Evolutionary conservation across 2,888 invertebrate genomes (phyloP), one percentile per base, ranked within the genome.

Genomic region (Tuberolachnus salignus): DNA sequence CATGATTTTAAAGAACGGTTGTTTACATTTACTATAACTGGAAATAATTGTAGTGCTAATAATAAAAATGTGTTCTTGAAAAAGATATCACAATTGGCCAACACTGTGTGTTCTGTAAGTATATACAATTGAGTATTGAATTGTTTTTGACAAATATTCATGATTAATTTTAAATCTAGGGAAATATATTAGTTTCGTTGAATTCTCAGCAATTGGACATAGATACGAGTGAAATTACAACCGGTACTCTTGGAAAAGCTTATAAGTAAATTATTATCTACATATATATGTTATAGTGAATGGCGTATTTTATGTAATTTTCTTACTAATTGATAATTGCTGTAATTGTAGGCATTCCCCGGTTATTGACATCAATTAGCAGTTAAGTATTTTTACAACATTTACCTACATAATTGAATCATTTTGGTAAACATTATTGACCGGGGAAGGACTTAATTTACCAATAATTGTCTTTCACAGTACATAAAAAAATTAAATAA

Each of bases 31-130:
- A 91, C 92, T 84, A 91, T 96, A 84, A 90, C 90, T 55, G 93
- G 69, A 42, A 69, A n/a, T 59, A 69, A 42, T 69, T 42, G 94
- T 83, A 94, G 94, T 83, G 92, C 93, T 80, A 90, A 91, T 74
- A 92, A 93, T 86, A 97, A 97, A 87, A 87, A 89, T 64, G 89
- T 90, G 82, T 95, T 95, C 86, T 89, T 97, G 83, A 91, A 91
- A 82, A 91, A 90, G 81, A 88, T 97, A 82, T 95, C 95, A 85
- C 90, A 94, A 86, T 93, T 96, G 90, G 96, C 96, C 63, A 94
- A 94, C 85, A 94, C 94, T 82, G 92, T 94, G 83, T 97, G 96
- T 87, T 92, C 94, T 85, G 92, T 96, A 83, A 96, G 97, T 94
- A 85, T 44, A 9, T 61, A 44, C 0, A 53, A 19, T 64, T 10